Evolutionary conservation across 2,797 vertebrate genomes (phyloP).

Genomic region (Clarias fuscus): DNA sequence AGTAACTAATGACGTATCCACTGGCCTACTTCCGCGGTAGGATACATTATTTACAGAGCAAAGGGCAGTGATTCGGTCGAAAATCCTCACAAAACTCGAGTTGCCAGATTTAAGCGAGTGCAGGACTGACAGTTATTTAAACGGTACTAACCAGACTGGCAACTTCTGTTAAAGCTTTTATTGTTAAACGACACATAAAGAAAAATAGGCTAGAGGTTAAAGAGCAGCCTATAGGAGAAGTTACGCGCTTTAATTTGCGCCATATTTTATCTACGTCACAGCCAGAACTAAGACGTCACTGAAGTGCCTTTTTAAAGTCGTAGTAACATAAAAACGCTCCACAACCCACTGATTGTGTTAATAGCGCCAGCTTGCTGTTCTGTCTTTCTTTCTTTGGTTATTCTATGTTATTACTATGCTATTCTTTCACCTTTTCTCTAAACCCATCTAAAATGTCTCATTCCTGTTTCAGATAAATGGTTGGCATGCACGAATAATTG

Average conservation of each 20-base stretch:
- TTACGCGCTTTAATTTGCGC: slow-evolving; percentile 47
- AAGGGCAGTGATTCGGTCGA: slow-evolving; percentile 59
- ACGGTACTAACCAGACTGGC: background rate
- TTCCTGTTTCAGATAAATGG: background rate
- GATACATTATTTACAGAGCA: slow-evolving; percentile 75
- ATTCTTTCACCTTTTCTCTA: background rate
- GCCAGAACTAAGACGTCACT: slow-evolving; percentile 41
- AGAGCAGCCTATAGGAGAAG: background rate
- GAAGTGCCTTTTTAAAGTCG: slow-evolving; percentile 63
- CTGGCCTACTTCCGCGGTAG: slow-evolving; percentile 72
- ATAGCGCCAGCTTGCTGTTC: background rate
- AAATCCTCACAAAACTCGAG: slow-evolving; percentile 46
- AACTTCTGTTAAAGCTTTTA: background rate
- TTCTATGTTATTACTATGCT: background rate
- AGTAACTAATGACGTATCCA: slow-evolving; percentile 44
- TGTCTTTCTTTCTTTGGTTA: background rate
- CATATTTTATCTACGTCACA: slow-evolving; percentile 57
- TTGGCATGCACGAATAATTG: background rate
- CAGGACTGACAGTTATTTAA: background rate
- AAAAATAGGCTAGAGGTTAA: background rate
- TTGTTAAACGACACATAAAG: background rate
- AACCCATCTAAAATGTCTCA: background rate
- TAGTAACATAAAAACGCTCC: slow-evolving; percentile 12
- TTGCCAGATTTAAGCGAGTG: background rate
- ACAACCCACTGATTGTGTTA: background rate